These are phyloP conservation scores for Laticauda laticaudata DNA, from an alignment of 2,113 vertebrate genomes.

Conservation along the genomic window DNA sequence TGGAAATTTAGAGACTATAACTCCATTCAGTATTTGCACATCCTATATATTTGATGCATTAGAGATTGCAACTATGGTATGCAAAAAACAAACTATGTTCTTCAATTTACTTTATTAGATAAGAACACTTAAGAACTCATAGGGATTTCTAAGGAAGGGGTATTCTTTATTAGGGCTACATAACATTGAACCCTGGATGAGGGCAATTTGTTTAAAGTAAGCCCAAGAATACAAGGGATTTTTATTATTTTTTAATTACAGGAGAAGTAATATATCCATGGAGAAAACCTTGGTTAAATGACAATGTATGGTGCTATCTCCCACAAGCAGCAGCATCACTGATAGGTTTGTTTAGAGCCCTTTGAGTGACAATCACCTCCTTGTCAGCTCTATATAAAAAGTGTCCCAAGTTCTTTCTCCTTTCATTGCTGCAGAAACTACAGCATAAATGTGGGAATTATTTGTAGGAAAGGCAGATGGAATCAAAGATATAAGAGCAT, in stretches of 20 bases:
- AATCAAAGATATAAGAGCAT: neutral
- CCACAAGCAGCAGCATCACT: neutral
- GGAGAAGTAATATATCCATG: neutral
- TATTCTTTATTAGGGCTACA: neutral
- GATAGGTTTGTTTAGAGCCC: neutral
- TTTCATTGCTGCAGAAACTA: neutral
- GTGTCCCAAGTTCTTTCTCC: neutral
- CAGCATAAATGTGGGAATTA: neutral
- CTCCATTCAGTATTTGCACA: neutral
- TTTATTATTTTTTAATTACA: neutral
- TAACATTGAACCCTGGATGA: neutral
- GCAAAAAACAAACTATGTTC: neutral
- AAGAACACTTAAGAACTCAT: neutral
- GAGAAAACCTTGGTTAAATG: neutral
- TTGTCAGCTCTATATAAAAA: neutral
- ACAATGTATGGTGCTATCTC: neutral
- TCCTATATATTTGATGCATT: neutral
- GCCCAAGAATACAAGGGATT: neutral
- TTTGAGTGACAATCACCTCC: conserved; percentile 9
- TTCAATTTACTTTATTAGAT: neutral
- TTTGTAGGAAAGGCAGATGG: neutral
- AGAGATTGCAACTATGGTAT: neutral
- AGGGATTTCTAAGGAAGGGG: neutral
- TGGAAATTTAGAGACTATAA: neutral
- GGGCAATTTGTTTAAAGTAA: neutral